Evolutionary conservation across 2,888 invertebrate species (phyloP).

Genomic region (Spisula subtruncata): DNA sequence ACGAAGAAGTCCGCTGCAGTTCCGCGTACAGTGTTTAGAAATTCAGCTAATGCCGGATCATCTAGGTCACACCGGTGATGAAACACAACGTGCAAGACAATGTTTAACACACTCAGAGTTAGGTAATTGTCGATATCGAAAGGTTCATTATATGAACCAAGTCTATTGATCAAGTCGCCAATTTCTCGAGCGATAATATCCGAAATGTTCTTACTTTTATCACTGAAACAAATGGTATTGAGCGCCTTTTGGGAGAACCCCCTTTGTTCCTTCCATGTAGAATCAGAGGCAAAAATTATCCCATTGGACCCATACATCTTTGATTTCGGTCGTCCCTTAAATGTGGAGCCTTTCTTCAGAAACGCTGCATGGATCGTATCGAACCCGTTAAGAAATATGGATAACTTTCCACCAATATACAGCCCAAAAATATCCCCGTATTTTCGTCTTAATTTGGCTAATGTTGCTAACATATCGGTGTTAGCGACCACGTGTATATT

Average conservation of each 20-base stretch:
- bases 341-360: constrained; percentile 56
- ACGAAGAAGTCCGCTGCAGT: constrained; percentile 1
- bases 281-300: constrained; percentile 38
- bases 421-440: constrained; percentile 61
- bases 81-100: constrained; percentile 32
- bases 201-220: not conserved
- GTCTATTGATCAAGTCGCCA: not conserved
- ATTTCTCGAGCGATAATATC: not conserved
- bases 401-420: constrained; percentile 57
- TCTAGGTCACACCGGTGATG: constrained; percentile 32
- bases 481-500: constrained; percentile 51
- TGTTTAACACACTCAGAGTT: constrained; percentile 28
- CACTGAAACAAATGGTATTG: constrained; percentile 44
- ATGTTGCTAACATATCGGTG: constrained; percentile 10
- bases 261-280: constrained; percentile 59
- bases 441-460: constrained; percentile 31
- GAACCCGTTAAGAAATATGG: constrained; percentile 57
- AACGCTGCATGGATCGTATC: constrained; percentile 57
- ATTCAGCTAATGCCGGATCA: not conserved
- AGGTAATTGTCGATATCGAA: constrained; percentile 38
- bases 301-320: constrained; percentile 24
- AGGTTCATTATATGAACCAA: not conserved
- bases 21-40: not conserved
- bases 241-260: constrained; percentile 35
- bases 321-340: constrained; percentile 37